These are phyloP conservation scores for Alethe castanea DNA, from an alignment of 2,113 vertebrate species.

Conservation along the genomic window DNA sequence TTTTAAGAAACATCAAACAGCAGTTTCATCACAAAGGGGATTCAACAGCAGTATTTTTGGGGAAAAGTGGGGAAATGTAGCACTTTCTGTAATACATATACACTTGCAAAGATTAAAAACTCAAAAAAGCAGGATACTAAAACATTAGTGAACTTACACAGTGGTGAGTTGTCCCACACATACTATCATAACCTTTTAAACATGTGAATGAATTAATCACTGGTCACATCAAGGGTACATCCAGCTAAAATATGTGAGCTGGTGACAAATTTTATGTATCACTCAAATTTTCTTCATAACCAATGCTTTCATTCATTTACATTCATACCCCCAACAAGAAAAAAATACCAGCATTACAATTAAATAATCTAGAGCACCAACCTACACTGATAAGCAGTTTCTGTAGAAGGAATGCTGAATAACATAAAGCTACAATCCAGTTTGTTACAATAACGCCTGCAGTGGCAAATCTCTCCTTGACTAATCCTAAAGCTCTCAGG, in stretches of 20 bases:
- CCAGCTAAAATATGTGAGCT: not conserved
- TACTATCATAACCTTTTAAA: not conserved
- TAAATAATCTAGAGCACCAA: not conserved
- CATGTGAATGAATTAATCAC: not conserved
- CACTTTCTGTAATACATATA: not conserved
- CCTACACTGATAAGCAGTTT: not conserved
- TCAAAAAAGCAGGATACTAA: not conserved
- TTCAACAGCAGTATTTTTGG: not conserved
- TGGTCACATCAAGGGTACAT: not conserved
- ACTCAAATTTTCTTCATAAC: not conserved
- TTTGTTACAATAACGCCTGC: not conserved
- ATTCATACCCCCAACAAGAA: not conserved
- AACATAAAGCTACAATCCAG: not conserved
- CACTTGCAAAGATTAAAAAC: not conserved
- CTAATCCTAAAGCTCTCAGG: not conserved
- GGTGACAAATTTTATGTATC: not conserved
- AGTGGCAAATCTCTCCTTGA: not conserved
- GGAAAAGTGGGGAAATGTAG: not conserved
- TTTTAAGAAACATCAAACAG: not conserved
- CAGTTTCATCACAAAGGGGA: not conserved
- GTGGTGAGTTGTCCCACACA: not conserved
- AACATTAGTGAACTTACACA: not conserved
- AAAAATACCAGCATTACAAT: not conserved
- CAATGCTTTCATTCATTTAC: not conserved
- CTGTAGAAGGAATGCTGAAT: not conserved